A percentile compares a stretch with the other conserved stretches of the same genome.
Conservation (phyloP, 2,797 vertebrate genomes). For the Aratinga solstitialis region DNA sequence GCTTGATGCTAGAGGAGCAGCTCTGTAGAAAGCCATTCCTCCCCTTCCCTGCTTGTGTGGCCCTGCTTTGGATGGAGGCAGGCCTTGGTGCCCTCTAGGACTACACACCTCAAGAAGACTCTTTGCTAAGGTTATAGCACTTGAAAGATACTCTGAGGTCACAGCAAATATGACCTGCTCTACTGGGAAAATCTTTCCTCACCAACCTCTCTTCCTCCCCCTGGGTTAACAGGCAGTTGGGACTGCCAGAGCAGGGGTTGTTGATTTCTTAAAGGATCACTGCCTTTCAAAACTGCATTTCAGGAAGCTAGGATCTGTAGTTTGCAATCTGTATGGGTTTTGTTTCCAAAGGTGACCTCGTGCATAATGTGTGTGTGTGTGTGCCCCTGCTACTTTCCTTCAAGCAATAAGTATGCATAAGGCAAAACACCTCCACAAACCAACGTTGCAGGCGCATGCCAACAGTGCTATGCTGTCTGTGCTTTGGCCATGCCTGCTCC, state of each 20-base stretch:
- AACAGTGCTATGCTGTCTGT: fast-evolving
- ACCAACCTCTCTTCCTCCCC: neutral
- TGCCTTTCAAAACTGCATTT: neutral
- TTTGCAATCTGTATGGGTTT: neutral
- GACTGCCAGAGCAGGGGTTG: neutral
- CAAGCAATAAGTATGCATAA: fast-evolving
- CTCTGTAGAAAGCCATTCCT: neutral
- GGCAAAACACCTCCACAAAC: neutral
- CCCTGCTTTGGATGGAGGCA: neutral
- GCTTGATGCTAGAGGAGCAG: neutral
- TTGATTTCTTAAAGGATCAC: neutral
- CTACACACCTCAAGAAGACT: neutral
- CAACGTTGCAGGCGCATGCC: fast-evolving
- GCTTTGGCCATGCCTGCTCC: fast-evolving
- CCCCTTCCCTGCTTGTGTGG: neutral
- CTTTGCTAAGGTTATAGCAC: neutral
- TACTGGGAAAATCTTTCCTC: neutral
- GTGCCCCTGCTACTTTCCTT: neutral
- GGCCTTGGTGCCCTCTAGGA: neutral
- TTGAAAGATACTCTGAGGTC: neutral
- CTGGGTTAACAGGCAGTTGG: neutral
- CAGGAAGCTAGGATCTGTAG: neutral
- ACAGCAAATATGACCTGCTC: neutral
- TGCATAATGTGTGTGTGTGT: neutral
- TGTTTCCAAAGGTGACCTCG: neutral